phyloP scores from a whole-genome alignment of 1,140 invertebrate genomes.

The Caerostris darwini region DNA sequence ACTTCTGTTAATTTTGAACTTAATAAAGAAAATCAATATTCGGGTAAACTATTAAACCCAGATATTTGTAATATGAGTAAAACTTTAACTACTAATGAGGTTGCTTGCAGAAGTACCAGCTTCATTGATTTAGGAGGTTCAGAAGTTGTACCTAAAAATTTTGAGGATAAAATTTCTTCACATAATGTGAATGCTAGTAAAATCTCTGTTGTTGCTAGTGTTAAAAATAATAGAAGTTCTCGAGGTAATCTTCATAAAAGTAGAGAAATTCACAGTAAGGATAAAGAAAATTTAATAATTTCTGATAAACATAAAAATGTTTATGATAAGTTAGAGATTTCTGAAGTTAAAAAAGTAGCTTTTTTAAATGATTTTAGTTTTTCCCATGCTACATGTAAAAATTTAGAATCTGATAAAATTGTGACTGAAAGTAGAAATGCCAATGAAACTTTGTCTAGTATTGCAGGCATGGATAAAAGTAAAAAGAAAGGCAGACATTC shows the following conservation, averaged over 20 bases:
- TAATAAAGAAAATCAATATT: too few relatives aligned
- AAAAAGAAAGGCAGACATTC: neutral
- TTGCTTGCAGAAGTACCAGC: too few relatives aligned
- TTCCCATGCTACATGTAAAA: neutral
- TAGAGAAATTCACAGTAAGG: neutral
- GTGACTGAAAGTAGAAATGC: neutral
- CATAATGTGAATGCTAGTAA: neutral
- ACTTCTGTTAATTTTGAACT: too few relatives aligned
- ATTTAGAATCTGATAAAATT: neutral
- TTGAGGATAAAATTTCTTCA: neutral
- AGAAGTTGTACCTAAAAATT: neutral
- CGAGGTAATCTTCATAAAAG: neutral
- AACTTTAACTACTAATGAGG: too few relatives aligned
- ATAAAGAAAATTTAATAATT: neutral
- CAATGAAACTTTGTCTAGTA: too few relatives aligned
- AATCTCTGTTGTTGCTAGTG: neutral
- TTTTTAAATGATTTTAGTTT: neutral
- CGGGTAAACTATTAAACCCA: too few relatives aligned
- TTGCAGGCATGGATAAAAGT: neutral
- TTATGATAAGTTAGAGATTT: neutral
- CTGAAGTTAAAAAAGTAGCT: neutral
- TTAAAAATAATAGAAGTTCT: neutral
- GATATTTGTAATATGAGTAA: too few relatives aligned
- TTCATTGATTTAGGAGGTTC: neutral
- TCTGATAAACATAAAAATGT: neutral